Evolutionary conservation across 2,797 vertebrate species (phyloP).

Genomic region (Acanthiza pusilla): DNA sequence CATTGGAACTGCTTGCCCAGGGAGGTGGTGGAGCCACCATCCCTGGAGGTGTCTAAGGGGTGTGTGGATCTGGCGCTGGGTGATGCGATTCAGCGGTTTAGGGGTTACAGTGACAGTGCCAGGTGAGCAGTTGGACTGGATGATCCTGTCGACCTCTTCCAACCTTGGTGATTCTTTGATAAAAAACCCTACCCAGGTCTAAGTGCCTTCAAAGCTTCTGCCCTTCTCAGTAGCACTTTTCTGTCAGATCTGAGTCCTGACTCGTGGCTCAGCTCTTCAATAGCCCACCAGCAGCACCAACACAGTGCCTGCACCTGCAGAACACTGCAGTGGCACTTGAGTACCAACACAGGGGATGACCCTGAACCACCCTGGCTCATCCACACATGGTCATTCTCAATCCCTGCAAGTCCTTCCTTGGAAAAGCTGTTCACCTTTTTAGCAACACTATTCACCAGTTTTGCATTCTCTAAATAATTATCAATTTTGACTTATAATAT

Average conservation of each 20-base stretch:
- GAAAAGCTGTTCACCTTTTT: not conserved
- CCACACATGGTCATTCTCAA: fast-evolving
- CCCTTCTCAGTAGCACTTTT: not conserved
- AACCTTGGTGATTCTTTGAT: not conserved
- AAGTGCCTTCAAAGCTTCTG: fast-evolving
- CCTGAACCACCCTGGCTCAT: too few species aligned
- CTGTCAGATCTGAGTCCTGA: not conserved
- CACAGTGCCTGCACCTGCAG: not conserved
- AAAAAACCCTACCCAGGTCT: not conserved
- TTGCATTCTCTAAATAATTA: not conserved
- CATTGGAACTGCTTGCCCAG: not conserved
- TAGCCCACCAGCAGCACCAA: not conserved
- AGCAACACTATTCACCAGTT: not conserved
- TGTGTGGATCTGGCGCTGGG: too few species aligned
- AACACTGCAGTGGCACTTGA: not conserved
- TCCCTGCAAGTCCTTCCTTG: not conserved
- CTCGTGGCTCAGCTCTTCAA: not conserved
- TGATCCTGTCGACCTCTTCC: not conserved
- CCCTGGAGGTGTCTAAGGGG: not conserved
- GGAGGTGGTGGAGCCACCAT: not conserved
- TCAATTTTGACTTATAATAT: not conserved
- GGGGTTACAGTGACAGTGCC: not conserved
- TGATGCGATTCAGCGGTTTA: not conserved
- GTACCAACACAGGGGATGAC: not conserved
- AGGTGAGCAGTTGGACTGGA: not conserved